Percentiles rank a stretch among this genome's conserved stretches.
Evolutionary conservation across 2,888 invertebrate species (phyloP).

Genomic region (Erebia aethiops): DNA sequence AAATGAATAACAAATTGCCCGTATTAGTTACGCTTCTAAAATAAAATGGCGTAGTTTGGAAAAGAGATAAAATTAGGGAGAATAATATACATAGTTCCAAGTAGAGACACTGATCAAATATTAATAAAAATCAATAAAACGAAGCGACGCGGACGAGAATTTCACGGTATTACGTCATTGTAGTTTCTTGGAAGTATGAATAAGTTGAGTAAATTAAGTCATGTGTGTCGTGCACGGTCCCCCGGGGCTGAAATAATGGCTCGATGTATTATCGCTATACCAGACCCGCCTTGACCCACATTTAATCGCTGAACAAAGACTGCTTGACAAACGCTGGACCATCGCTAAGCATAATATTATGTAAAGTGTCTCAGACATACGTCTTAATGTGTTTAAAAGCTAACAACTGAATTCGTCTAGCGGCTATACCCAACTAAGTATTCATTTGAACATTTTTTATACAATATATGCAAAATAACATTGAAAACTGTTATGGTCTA

Average conservation of each 20-base stretch:
- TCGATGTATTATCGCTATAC: constrained; percentile 48
- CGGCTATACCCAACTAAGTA: no score
- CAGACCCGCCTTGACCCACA: constrained; percentile 52
- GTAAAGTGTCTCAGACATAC: constrained; percentile 20
- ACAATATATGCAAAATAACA: no score
- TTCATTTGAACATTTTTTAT: no score
- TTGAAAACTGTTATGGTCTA: no score
- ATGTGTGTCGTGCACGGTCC: constrained; percentile 43
- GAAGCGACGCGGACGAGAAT: not conserved
- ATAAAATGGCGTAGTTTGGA: constrained; percentile 1
- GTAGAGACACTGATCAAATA: constrained; percentile 10
- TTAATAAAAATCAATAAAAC: constrained; percentile 14
- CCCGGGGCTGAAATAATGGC: constrained; percentile 47
- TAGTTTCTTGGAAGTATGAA: constrained; percentile 33
- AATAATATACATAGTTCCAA: not conserved
- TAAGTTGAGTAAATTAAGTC: constrained; percentile 38
- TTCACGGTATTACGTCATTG: constrained; percentile 14
- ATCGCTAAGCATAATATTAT: not conserved
- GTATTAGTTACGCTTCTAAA: not conserved
- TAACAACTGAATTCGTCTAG: no score
- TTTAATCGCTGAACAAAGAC: constrained; percentile 42
- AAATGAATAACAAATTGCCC: constrained; percentile 5
- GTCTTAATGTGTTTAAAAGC: not conserved
- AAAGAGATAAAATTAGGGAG: not conserved
- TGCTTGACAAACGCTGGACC: constrained; percentile 22